These are phyloP conservation scores for Brienomyrus longianalis DNA, from an alignment of 2,113 vertebrate genomes.

Conservation along the genomic window DNA sequence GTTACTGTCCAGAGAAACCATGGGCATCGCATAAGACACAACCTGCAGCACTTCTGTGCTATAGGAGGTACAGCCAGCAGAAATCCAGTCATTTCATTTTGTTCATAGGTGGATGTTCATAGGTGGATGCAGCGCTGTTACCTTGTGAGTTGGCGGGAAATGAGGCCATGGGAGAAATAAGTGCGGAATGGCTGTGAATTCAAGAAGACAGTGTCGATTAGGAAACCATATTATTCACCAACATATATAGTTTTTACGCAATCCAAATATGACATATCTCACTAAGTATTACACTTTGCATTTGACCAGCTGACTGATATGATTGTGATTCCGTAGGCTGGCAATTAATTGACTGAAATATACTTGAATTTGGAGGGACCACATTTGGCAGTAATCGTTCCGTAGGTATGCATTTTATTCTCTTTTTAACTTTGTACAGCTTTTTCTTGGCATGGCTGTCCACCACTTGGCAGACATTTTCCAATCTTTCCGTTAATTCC, in stretches of 20 bases:
- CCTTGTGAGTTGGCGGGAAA: constrained; percentile 91
- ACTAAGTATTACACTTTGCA: not conserved
- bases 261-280: not conserved
- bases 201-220: not conserved
- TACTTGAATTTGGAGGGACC: not conserved
- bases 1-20: constrained; percentile 54
- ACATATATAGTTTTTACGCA: too few species aligned
- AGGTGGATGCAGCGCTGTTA: constrained; percentile 37
- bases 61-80: not conserved
- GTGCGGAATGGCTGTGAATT: constrained; percentile 77
- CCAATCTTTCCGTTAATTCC: not conserved
- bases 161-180: constrained; percentile 89
- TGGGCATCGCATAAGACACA: not conserved
- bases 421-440: not conserved
- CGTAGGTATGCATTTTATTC: not conserved
- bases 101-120: not conserved
- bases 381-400: not conserved
- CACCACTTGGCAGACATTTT: not conserved
- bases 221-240: not conserved
- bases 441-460: not conserved
- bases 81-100: not conserved
- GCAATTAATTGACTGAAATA: not conserved
- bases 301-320: not conserved
- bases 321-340: not conserved
- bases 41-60: not conserved